Evolutionary conservation across 1,140 invertebrate species (phyloP), one percentile per base, ranked within the genome.

Genomic region (Stegodyphus mimosarum): DNA sequence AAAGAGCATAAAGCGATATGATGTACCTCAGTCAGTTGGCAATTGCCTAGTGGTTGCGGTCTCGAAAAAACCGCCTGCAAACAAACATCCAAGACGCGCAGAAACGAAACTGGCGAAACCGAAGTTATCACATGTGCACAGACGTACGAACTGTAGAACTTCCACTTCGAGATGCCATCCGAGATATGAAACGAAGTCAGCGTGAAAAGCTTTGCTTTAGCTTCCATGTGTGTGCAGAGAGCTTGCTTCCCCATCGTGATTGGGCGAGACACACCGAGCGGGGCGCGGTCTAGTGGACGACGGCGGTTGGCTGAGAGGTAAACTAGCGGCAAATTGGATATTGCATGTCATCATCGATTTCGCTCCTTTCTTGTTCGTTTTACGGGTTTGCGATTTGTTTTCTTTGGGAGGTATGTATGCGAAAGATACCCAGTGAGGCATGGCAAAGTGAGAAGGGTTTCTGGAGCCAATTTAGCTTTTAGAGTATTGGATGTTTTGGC

Each of bases 321-420:
- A 83, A 83, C 80, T 74, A 83, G 80, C 80, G 80, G 80, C 80
- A 83, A 83, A 83, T 83, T 83, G 71, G 80, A 83, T 83, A 73
- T 74, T 74, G 80, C 71, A 67, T 74, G 71, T 73, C 80, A 66
- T 49, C 80, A 83, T 83, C 80, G 80, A 83, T 83, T 83, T 60
- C 6, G 55, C 55, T 10, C 15, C 55, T 1, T 9, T 9, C 55
- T 10, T 60, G 9, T 60, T 60, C 15, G 55, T 60, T 9, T 9
- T 60, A 10, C 55, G 9, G 15, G 55, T 10, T 60, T 60, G 33
- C 15, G 55, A 10, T 60, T 60, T 60, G 9, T 15, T 60, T 60
- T 15, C 55, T 60, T 60, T 60, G 15, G 15, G 9, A 60, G 9
- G 15, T 15, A 15, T 60, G 15, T 60, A 60, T 60, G 55, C 55